phyloP scores from a whole-genome alignment of 2,113 vertebrate species.

The Myiozetetes cayanensis region DNA sequence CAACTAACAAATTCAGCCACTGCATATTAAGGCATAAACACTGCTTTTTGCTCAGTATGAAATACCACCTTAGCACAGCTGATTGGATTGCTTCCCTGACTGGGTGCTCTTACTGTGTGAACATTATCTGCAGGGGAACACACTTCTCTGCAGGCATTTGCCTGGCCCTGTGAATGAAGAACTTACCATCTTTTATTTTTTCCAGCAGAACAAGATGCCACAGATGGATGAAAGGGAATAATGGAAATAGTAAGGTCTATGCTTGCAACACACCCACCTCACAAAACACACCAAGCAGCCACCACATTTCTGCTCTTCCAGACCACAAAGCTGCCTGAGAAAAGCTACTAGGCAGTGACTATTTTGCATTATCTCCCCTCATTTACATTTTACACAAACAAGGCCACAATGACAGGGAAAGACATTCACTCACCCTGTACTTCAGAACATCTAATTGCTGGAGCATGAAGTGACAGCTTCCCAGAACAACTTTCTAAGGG shows the following conservation, averaged over 20 bases:
- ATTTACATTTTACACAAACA: conserved; percentile 51
- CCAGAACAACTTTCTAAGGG: not conserved
- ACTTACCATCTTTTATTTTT: not conserved
- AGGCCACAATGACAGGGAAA: conserved; percentile 12
- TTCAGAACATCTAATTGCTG: conserved; percentile 48
- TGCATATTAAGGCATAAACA: conserved; percentile 20
- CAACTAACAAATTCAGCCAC: not conserved
- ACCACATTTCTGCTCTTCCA: not conserved
- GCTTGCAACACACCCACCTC: not conserved
- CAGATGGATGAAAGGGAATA: not conserved
- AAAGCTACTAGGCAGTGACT: not conserved
- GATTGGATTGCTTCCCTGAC: conserved; percentile 43
- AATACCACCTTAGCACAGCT: not conserved
- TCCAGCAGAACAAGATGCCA: not conserved
- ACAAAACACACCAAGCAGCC: not conserved
- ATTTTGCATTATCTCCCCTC: conserved; percentile 1
- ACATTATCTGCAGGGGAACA: conserved; percentile 40
- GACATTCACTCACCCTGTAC: not conserved
- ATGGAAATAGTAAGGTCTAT: not conserved
- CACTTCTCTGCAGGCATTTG: conserved; percentile 39
- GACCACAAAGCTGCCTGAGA: not conserved
- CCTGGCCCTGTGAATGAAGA: not conserved
- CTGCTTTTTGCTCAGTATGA: conserved; percentile 29
- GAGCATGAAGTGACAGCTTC: conserved; percentile 23
- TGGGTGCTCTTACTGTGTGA: conserved; percentile 14